Percentiles rank a stretch among this genome's conserved stretches.
phyloP scores from a whole-genome alignment of 2,797 vertebrate species.

The Chelmon rostratus region DNA sequence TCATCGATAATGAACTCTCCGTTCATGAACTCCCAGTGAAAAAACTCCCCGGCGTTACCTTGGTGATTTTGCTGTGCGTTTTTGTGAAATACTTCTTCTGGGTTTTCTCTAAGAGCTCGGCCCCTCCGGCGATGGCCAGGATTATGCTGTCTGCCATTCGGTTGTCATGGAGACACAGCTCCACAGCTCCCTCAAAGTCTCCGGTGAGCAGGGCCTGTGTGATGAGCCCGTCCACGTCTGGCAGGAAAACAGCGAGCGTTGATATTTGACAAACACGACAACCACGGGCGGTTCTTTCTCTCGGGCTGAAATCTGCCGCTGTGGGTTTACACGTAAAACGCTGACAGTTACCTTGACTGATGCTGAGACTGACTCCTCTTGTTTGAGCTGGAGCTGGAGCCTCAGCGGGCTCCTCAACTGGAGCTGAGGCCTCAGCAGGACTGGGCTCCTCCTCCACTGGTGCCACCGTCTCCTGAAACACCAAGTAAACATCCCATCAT shows the following conservation, averaged over 20 bases:
- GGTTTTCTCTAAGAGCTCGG: conserved; percentile 92
- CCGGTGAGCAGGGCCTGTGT: conserved; percentile 95
- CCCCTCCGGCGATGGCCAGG: conserved; percentile 94
- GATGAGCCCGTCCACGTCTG: conserved; percentile 96
- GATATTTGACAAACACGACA: background rate
- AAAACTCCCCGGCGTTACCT: conserved; percentile 77
- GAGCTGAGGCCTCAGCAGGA: conserved; percentile 50
- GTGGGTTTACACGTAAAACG: too few species aligned
- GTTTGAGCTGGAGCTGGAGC: conserved; percentile 26
- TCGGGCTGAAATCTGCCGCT: background rate
- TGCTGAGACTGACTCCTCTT: conserved; percentile 79
- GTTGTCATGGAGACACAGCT: conserved; percentile 96
- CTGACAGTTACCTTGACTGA: conserved; percentile 80
- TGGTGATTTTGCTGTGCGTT: conserved; percentile 93
- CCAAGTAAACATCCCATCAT: conserved; percentile 2
- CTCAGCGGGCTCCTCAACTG: conserved; percentile 10
- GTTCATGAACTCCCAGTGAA: background rate
- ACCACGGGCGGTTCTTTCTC: background rate
- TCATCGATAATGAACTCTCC: background rate
- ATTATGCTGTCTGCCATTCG: conserved; percentile 98
- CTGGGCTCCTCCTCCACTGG: conserved; percentile 65
- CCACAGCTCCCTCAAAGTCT: conserved; percentile 94
- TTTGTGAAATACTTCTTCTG: conserved; percentile 95
- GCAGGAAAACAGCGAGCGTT: background rate
- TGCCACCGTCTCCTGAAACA: conserved; percentile 60